These are phyloP conservation scores for Vannuccia rotundouncinata DNA, from an alignment of 2,888 invertebrate species.

Conservation along the genomic window DNA sequence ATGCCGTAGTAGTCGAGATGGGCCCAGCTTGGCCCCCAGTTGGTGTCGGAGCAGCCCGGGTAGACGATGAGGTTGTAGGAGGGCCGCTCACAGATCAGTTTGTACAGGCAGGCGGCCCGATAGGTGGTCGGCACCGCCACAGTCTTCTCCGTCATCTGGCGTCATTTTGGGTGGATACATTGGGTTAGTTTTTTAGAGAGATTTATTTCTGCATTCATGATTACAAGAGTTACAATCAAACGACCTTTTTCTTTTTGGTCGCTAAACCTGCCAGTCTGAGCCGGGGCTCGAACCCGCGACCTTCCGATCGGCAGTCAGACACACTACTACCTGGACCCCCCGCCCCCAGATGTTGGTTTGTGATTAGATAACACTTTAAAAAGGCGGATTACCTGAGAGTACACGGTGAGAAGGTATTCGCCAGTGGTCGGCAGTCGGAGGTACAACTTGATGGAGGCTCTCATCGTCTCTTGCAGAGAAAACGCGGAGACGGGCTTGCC, in stretches of 20 bases:
- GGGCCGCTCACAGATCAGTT: not conserved
- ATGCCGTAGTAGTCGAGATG: slow-evolving; percentile 37
- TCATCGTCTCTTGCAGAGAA: not conserved
- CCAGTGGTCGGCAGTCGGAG: not conserved
- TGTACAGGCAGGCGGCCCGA: slow-evolving; percentile 1
- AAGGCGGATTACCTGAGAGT: slow-evolving; percentile 40
- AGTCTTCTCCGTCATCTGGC: not conserved
- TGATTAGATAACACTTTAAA: not conserved
- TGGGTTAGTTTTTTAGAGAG: too few species aligned
- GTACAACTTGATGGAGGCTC: slow-evolving; percentile 44
- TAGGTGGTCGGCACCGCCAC: not conserved
- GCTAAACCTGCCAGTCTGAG: too few species aligned
- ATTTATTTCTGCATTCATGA: too few species aligned
- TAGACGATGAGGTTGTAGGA: not conserved
- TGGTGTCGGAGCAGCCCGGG: slow-evolving; percentile 33
- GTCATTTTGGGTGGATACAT: not conserved
- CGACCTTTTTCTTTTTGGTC: too few species aligned
- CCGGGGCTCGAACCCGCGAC: too few species aligned
- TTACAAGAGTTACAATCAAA: too few species aligned
- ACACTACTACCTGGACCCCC: too few species aligned
- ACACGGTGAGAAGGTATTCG: slow-evolving; percentile 12
- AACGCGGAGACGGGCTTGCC: not conserved
- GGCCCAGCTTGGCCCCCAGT: slow-evolving; percentile 38
- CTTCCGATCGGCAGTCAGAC: too few species aligned
- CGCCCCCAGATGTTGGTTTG: too few species aligned